Evolutionary conservation across 2,797 vertebrate genomes (phyloP), one percentile per base, ranked within the genome.

Genomic region (Acipenser oxyrinchus): DNA sequence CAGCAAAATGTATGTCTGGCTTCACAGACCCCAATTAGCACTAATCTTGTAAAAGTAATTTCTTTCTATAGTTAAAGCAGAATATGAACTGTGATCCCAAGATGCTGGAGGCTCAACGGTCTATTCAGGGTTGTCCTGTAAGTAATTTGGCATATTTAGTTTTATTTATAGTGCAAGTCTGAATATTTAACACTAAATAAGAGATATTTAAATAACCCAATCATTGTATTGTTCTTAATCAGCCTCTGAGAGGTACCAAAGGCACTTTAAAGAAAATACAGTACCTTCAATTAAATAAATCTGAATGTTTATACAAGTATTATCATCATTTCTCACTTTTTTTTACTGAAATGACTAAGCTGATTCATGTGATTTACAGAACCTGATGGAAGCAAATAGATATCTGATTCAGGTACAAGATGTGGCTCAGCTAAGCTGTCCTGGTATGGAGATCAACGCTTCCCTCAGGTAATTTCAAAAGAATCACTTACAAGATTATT

Each of bases 51-150:
- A 37, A 37, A 37, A 37, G 37, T 37, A 37, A 37, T 37, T 37
- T 37, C 37, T 37, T 37, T 37, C 37, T 37, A 37, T 5, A 95
- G 94, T 66, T 94, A 64, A 92, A 91, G 70, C 66, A 74, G 9
- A 88, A 76, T 73, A 72, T 79, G 0, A 79, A 79, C 57, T 81
- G 80, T 75, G 88, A 87, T 61, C 66, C 62, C 6, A 74, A 84
- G 74, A 76, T 96, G 66, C 75, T 83, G 68, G 83, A 90, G 23
- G 81, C 84, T 0, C 89, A 94, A 82, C 82, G 72, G 60, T 77
- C 66, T 72, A 87, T 96, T 74, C 77, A 76, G 61, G 86, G 88
- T 58, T 93, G 92, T 77, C 93, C 91, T n/a, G 94, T 96, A 84
- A 2, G 84, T 81, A 71, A 55, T 8, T 55, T 55, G 4, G 37